Base-by-base conservation (phyloP, 2,797 vertebrate genomes). In the Falco cherrug region DNA sequence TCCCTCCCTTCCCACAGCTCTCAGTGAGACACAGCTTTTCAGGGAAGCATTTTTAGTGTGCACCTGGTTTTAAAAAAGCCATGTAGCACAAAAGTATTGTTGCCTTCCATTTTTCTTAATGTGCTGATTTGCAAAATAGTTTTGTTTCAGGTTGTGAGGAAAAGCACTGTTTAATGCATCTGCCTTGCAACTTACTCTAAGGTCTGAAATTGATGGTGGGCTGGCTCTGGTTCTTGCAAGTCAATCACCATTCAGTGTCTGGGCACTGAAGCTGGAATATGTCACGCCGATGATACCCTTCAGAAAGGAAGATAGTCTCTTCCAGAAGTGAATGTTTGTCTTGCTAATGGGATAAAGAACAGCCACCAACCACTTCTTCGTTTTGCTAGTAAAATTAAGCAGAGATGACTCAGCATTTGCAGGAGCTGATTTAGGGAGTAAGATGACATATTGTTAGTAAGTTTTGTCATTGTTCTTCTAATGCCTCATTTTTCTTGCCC, bases 401-500 rank as follows among this genome's bases (percentile, higher is more conserved):
- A 61, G 64, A 50, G 43, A n/a, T 93, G 92, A 93, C 29, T 95
- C 71, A 68, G 87, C 84, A 50, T 80, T 80, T 70, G 61, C 48
- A 69, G 54, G 74, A 91, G n/a, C 57, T 87, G 61, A 90, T 90
- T 92, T 80, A 56, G 33, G 71, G n/a, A 84, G 24, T 74, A 74
- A 70, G 39, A 47, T 39, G 56, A 35, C 10, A 3, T 74, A 78
- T 64, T 88, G 51, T 65, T 87, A 94, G 88, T 64, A 85, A 43
- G 20, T 56, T 79, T 95, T 89, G 39, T 90, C 26, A 14, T 92
- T 80, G 50, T 89, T 89, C 60, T 90, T 93, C 80, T 95, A 77
- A 79, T 31, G 25, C 60, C 41, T 97, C 31, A 2, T 91, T 91
- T 88, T 90, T 89, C 56, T 90, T 89, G 68, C 73, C 82, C 70